These are phyloP conservation scores for Enteromius thamalakanensis DNA, from an alignment of 2,797 vertebrate genomes.

Conservation along the genomic window DNA sequence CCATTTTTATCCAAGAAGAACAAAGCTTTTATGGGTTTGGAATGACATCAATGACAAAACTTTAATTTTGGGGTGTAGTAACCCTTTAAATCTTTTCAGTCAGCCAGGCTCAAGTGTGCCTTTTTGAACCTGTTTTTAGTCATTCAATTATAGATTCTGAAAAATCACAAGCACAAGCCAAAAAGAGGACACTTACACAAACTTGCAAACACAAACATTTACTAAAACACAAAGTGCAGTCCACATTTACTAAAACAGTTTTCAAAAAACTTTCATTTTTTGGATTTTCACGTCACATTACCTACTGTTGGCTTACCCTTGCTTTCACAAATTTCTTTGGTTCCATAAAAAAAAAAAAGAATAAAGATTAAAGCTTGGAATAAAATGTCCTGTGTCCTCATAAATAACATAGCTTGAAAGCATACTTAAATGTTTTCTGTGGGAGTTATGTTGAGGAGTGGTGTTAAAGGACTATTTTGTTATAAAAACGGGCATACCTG, in stretches of 20 bases:
- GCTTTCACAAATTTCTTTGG: slow-evolving; percentile 89
- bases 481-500: background rate
- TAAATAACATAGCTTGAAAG: background rate
- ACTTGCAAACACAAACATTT: slow-evolving; percentile 36
- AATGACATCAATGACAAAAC: no score
- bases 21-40: no score
- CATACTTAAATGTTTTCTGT: background rate
- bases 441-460: background rate
- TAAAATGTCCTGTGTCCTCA: slow-evolving; percentile 18
- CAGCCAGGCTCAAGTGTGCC: background rate
- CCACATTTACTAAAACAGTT: background rate
- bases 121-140: background rate
- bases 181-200: slow-evolving; percentile 13
- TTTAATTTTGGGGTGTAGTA: no score
- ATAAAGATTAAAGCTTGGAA: slow-evolving; percentile 68
- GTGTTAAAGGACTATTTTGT: background rate
- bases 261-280: background rate
- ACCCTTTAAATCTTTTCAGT: background rate
- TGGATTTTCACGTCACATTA: background rate
- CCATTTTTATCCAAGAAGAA: no score
- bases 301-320: slow-evolving; percentile 78
- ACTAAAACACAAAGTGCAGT: background rate
- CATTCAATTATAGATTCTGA: background rate
- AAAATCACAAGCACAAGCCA: slow-evolving; percentile 31
- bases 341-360: slow-evolving; percentile 69